Evolutionary conservation across 2,113 vertebrate genomes (phyloP).

Genomic region (Eulacestoma nigropectus): DNA sequence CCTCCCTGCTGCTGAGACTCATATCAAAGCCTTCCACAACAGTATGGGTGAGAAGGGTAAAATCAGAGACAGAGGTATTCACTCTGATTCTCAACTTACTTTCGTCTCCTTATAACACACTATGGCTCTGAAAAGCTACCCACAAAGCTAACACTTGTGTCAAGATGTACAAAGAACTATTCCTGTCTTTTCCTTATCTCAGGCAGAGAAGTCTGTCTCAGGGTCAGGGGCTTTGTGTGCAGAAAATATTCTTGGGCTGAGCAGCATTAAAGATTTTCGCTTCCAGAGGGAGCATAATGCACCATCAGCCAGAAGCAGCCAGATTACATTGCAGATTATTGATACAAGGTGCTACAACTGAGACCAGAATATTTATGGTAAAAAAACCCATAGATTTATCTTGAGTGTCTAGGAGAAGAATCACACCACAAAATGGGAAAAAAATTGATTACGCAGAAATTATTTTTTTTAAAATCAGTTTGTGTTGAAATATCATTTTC

Average conservation of each 20-base stretch:
- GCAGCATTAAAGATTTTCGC: neutral
- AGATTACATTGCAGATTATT: neutral
- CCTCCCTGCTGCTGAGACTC: neutral
- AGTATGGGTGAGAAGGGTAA: neutral
- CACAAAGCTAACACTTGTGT: neutral
- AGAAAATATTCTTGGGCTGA: neutral
- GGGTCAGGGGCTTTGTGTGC: neutral
- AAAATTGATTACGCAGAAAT: neutral
- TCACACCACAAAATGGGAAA: neutral
- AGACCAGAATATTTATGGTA: neutral
- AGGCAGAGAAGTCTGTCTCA: neutral
- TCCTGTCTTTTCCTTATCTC: neutral
- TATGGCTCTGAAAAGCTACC: neutral
- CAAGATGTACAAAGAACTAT: neutral
- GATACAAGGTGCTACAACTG: neutral
- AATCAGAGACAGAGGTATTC: neutral
- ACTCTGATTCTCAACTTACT: neutral
- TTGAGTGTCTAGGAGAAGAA: neutral
- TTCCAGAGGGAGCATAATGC: neutral
- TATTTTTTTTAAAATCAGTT: rapidly evolving
- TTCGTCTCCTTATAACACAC: neutral
- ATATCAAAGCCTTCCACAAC: neutral
- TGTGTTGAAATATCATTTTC: neutral
- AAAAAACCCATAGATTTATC: neutral
- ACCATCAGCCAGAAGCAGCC: neutral